Conservation (phyloP, 2,113 vertebrate species). For the Cryptotis parvus region DNA sequence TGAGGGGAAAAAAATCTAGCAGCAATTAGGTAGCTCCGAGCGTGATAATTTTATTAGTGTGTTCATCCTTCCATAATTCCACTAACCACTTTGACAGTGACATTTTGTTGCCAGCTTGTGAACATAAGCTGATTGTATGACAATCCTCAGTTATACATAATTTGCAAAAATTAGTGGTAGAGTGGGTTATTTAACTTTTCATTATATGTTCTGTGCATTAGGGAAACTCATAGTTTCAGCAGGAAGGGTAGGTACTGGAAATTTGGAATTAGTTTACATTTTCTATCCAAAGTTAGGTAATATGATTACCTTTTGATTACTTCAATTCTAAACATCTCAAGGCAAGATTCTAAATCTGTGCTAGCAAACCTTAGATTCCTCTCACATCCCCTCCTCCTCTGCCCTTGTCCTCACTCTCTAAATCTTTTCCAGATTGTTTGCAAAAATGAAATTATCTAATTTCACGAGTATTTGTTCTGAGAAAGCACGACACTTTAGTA, state of each 20-base stretch:
- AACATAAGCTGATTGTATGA: background rate
- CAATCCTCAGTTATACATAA: slow-evolving; percentile 42
- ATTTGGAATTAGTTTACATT: slow-evolving; percentile 77
- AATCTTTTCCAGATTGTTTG: slow-evolving; percentile 83
- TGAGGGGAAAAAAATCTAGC: slow-evolving; percentile 38
- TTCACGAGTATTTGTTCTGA: slow-evolving; percentile 81
- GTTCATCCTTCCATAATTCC: background rate
- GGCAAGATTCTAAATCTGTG: slow-evolving; percentile 66
- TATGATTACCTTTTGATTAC: slow-evolving; percentile 76
- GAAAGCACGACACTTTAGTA: slow-evolving; percentile 57
- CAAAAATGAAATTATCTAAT: slow-evolving; percentile 83
- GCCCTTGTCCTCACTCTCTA: slow-evolving; percentile 23
- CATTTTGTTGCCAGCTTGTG: background rate
- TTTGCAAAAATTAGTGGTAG: slow-evolving; percentile 29
- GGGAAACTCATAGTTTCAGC: slow-evolving; percentile 43
- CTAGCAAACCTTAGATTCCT: slow-evolving; percentile 64
- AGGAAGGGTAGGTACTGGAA: slow-evolving; percentile 61
- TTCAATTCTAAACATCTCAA: slow-evolving; percentile 77
- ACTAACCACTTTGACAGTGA: background rate
- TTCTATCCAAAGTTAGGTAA: slow-evolving; percentile 76
- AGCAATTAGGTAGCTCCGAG: background rate
- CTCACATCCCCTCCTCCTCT: background rate
- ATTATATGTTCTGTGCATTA: slow-evolving; percentile 35
- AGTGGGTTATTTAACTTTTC: slow-evolving; percentile 37
- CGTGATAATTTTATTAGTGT: background rate